Percentiles rank a stretch among this genome's conserved stretches.
These are phyloP conservation scores for Leptinotarsa lineolata DNA, from an alignment of 1,140 invertebrate genomes.

Conservation along the genomic window DNA sequence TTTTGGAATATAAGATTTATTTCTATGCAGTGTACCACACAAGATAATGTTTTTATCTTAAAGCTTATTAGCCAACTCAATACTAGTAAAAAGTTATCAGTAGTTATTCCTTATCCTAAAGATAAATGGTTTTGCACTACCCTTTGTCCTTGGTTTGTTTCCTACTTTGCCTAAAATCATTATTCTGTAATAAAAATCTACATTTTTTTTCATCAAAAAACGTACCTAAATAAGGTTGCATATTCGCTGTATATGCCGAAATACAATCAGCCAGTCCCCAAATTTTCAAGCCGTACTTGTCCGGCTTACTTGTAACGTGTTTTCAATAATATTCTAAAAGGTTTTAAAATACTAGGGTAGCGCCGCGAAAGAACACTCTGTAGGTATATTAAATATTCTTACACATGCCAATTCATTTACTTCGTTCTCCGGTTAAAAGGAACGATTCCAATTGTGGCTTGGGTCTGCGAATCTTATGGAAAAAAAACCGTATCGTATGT, in stretches of 20 bases:
- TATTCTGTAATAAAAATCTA: constrained; percentile 19
- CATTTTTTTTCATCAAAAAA: constrained; percentile 16
- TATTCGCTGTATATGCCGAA: no score
- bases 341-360: no score
- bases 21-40: constrained; percentile 48
- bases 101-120: neutral
- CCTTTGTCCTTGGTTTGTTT: neutral
- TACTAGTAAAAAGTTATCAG: constrained; percentile 15
- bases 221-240: constrained; percentile 25
- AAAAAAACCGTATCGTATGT: no score
- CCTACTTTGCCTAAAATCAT: constrained; percentile 14
- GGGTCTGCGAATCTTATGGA: no score
- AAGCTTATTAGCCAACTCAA: neutral
- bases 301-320: no score
- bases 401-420: no score
- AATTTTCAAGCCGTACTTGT: constrained; percentile 5
- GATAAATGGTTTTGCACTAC: neutral
- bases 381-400: no score
- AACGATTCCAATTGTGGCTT: no score
- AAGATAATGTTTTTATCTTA: constrained; percentile 24
- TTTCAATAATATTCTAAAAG: no score
- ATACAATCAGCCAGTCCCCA: no score
- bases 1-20: constrained; percentile 46
- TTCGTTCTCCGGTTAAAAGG: no score
- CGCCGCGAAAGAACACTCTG: no score